Percentiles rank a stretch among this genome's conserved stretches.
Evolutionary conservation across 2,888 invertebrate species (phyloP).

Genomic region (Microdon myrmicae): DNA sequence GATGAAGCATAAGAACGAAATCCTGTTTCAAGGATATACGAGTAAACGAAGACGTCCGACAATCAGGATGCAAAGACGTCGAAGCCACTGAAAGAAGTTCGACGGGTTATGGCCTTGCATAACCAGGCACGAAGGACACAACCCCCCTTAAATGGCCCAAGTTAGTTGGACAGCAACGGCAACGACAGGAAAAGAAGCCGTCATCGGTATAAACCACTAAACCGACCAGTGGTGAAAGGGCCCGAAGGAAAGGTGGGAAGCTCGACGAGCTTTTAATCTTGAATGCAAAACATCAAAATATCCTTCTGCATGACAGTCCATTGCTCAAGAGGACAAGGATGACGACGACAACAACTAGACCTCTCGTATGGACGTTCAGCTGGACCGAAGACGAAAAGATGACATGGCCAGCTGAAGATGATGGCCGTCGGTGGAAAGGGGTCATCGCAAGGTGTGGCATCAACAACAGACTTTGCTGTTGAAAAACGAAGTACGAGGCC

Average conservation of each 20-base stretch:
- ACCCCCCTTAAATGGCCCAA: conserved; percentile 2
- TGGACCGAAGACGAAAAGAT: conserved; percentile 38
- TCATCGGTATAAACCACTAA: conserved; percentile 51
- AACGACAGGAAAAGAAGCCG: conserved; percentile 22
- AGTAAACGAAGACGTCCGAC: conserved; percentile 39
- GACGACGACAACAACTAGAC: conserved; percentile 4
- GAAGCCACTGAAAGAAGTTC: conserved; percentile 42
- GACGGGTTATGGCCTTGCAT: conserved; percentile 52
- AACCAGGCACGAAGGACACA: conserved; percentile 18
- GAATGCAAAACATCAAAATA: conserved; percentile 53
- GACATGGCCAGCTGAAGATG: conserved; percentile 41
- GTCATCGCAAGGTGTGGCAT: background rate
- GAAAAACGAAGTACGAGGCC: too few relatives aligned
- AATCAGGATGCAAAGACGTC: conserved; percentile 44
- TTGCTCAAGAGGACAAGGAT: conserved; percentile 6
- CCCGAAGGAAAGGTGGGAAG: conserved; percentile 45
- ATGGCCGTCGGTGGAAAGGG: background rate
- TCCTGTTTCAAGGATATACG: conserved; percentile 16
- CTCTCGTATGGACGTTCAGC: conserved; percentile 14
- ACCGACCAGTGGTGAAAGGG: conserved; percentile 34
- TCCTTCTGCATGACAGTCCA: conserved; percentile 30
- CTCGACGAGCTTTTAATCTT: conserved; percentile 53
- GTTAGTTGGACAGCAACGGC: conserved; percentile 10
- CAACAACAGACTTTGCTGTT: too few relatives aligned
- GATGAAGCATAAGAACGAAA: conserved; percentile 13